Evolutionary conservation across 2,113 vertebrate species (phyloP), one percentile per base, ranked within the genome.

Genomic region (Pelvicachromis taeniatus): DNA sequence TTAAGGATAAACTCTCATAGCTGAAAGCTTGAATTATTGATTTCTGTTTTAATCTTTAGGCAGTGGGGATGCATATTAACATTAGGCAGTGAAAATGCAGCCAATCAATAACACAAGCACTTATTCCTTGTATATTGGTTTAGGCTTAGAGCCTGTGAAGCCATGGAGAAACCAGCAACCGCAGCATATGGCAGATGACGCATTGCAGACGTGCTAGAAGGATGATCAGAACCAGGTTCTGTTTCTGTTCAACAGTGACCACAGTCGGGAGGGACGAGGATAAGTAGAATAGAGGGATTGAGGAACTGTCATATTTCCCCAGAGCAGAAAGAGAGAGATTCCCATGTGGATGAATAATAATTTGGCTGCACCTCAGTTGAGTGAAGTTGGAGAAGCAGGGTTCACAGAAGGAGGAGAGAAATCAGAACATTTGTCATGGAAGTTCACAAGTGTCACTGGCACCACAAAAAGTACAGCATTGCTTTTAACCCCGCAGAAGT

Each of bases 281-380:
- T n/a, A 11, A 26, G 54, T 29, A 52, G 23, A 35, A 73, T n/a
- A 23, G 86, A 85, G 80, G 85, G 58, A 26, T 78, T 78, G 68
- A 84, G 48, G 77, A 91, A 86, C 86, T 91, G 91, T 87, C 92
- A 89, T 61, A 91, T 82, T 82, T 88, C 79, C 80, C 63, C 16
- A 3, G 6, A 82, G 85, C 70, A 78, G 38, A 50, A 87, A 89
- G 83, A 75, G 58, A 81, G 50, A 73, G 83, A 91, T 87, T 89
- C 78, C 85, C 84, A 31, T 90, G 88, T 90, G 92, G 91, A 85
- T 85, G 90, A 87, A 85, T 86, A 88, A 90, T 90, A 89, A 89
- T 83, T 87, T 81, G 86, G 78, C 82, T 87, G 56, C 42, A 68
- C 79, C 83, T 88, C 84, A 70, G 33, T 52, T 45, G 63, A 73